Evolutionary conservation across 2,888 invertebrate genomes (phyloP).

Genomic region (Sialis fuliginosa): DNA sequence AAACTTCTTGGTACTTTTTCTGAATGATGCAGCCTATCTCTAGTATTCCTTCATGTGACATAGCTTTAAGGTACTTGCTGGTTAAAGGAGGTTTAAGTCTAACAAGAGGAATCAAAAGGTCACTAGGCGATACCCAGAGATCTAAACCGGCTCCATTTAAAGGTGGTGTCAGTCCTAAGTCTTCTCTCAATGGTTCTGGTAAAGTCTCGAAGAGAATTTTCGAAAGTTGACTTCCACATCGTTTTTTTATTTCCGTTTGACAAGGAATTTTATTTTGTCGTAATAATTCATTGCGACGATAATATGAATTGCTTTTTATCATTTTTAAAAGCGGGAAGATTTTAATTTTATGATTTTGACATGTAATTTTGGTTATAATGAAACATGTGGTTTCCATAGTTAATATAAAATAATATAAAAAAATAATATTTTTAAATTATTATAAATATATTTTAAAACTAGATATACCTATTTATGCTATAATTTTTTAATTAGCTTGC

Average conservation of each 20-base stretch:
- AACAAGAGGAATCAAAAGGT: constrained; percentile 23
- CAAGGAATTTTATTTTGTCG: background rate
- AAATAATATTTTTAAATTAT: too few relatives aligned
- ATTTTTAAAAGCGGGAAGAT: too few relatives aligned
- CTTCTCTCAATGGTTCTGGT: constrained; percentile 16
- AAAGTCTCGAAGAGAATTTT: constrained; percentile 19
- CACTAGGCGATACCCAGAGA: constrained; percentile 27
- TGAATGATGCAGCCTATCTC: constrained; percentile 11
- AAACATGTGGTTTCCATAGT: too few relatives aligned
- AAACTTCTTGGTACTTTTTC: constrained; percentile 17
- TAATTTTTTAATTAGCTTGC: too few relatives aligned
- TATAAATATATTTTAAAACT: too few relatives aligned
- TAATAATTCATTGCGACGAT: constrained; percentile 3
- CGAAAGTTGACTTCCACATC: background rate
- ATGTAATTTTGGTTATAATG: too few relatives aligned
- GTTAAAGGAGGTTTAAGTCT: constrained; percentile 23
- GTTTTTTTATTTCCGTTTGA: constrained; percentile 3
- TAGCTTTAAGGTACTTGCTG: constrained; percentile 21
- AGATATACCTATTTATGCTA: too few relatives aligned
- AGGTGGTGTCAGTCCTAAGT: constrained; percentile 19
- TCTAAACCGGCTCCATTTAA: constrained; percentile 21
- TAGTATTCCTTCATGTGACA: constrained; percentile 24
- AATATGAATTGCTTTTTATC: constrained; percentile 3
- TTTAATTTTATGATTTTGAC: too few relatives aligned
- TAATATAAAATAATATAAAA: too few relatives aligned